phyloP scores from a whole-genome alignment of 2,888 invertebrate genomes.

The Hyposoter dolosus region DNA sequence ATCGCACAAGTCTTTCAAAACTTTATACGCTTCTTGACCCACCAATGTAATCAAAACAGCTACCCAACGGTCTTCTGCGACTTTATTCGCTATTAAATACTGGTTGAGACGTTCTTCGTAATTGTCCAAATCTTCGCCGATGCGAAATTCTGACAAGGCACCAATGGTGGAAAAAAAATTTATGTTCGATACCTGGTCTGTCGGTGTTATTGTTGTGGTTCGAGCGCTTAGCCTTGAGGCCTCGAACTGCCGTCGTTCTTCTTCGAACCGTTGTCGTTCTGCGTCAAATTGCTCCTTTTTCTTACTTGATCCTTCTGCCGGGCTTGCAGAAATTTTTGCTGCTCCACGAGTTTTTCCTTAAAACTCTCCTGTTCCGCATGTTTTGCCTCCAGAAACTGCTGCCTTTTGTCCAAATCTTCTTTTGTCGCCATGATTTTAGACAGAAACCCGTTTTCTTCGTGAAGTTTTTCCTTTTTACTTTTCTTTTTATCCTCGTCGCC shows the following conservation, averaged over 20 bases:
- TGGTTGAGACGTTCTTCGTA: conserved; percentile 68
- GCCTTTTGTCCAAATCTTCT: conserved; percentile 4
- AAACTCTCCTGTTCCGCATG: not conserved
- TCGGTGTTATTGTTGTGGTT: conserved; percentile 1
- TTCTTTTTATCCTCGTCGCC: conserved; percentile 9
- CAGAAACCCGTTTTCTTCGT: not conserved
- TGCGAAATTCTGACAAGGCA: conserved; percentile 56
- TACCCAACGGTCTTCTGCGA: conserved; percentile 67
- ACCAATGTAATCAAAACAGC: conserved; percentile 70
- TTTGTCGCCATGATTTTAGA: conserved; percentile 6
- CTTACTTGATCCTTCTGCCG: not conserved
- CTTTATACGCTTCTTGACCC: conserved; percentile 68
- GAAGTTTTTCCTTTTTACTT: not conserved
- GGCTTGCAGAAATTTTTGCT: conserved; percentile 2
- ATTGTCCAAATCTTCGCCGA: conserved; percentile 67
- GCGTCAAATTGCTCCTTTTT: not conserved
- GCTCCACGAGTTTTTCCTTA: conserved; percentile 7
- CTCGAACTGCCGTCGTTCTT: not conserved
- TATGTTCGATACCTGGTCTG: conserved; percentile 33
- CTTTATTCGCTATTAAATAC: conserved; percentile 70
- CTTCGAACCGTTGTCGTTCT: conserved; percentile 4
- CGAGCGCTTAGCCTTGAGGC: conserved; percentile 16
- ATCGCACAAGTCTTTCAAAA: conserved; percentile 69
- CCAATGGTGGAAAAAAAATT: conserved; percentile 57
- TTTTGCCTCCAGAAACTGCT: not conserved